Percentiles rank a stretch among this genome's conserved stretches.
phyloP scores from a whole-genome alignment of 2,888 invertebrate genomes.

The Luperina testacea region DNA sequence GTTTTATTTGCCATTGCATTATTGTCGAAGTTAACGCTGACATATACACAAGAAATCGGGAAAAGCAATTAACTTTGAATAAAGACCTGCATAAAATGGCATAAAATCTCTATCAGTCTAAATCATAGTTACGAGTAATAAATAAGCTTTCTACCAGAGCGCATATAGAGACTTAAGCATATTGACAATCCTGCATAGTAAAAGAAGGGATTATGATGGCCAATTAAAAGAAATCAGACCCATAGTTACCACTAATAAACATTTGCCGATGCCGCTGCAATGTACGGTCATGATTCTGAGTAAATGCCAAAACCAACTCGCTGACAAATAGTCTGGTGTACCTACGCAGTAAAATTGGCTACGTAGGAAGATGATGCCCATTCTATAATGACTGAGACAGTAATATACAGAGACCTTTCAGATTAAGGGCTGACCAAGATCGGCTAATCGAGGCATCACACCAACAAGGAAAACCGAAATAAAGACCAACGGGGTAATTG shows the following conservation, averaged over 20 bases:
- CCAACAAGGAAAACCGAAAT: neutral
- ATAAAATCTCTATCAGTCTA: neutral
- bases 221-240: neutral
- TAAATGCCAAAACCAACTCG: neutral
- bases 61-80: neutral
- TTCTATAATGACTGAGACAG: neutral
- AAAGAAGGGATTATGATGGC: neutral
- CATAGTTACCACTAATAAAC: neutral
- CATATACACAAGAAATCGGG: neutral
- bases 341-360: neutral
- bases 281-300: neutral
- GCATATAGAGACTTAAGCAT: slow-evolving; percentile 2
- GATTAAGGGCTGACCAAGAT: neutral
- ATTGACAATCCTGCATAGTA: neutral
- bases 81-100: neutral
- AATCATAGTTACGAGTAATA: neutral
- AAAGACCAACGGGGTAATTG: neutral
- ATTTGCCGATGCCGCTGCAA: neutral
- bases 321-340: neutral
- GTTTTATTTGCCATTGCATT: neutral
- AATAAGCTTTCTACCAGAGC: slow-evolving; percentile 8
- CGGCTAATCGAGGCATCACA: neutral
- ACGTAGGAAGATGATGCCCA: neutral
- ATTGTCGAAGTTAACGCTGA: neutral
- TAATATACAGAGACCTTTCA: neutral